Evolutionary conservation across 2,888 invertebrate genomes (phyloP).

Genomic region (Phengaris arion): DNA sequence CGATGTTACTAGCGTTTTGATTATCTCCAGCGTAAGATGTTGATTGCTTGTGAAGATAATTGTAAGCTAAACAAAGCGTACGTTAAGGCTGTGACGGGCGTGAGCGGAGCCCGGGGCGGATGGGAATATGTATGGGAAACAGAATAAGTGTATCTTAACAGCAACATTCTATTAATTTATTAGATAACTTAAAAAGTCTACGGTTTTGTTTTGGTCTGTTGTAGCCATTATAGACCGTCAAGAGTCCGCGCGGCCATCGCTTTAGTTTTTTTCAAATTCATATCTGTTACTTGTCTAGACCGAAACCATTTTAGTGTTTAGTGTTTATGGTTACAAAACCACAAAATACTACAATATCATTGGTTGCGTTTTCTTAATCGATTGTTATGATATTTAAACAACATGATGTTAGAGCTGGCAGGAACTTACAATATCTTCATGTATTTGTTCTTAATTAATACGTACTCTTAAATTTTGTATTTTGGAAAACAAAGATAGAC

Average conservation of each 20-base stretch:
- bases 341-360: no score
- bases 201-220: constrained; percentile 22
- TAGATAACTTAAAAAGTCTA: constrained; percentile 22
- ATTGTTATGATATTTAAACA: no score
- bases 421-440: no score
- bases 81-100: constrained; percentile 61
- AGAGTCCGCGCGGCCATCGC: neutral
- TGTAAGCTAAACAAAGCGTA: constrained; percentile 71
- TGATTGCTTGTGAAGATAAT: constrained; percentile 68
- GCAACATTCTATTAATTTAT: constrained; percentile 25
- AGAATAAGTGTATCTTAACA: constrained; percentile 38
- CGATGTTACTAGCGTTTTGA: constrained; percentile 39
- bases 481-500: no score
- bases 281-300: no score
- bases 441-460: no score
- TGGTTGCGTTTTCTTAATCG: no score
- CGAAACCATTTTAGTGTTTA: no score
- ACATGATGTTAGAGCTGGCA: no score
- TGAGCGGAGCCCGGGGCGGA: constrained; percentile 51
- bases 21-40: constrained; percentile 48
- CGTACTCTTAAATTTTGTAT: no score
- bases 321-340: no score
- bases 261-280: neutral
- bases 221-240: neutral
- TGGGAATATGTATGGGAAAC: constrained; percentile 62